These are phyloP conservation scores for Liodrosophila aerea DNA, from an alignment of 2,888 invertebrate species.

Conservation along the genomic window DNA sequence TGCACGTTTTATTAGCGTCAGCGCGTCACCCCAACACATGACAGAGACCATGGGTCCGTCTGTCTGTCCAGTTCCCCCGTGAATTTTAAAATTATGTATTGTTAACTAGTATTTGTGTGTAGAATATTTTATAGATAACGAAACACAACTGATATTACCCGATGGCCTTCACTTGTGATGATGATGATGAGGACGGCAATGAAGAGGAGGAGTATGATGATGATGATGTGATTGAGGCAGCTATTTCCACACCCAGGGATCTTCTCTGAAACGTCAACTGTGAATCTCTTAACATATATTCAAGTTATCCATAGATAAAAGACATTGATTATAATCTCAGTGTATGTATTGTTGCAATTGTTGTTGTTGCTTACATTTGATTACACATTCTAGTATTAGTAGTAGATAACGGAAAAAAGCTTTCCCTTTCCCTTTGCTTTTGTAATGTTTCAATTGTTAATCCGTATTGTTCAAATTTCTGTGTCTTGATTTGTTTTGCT, in stretches of 20 bases:
- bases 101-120: constrained; percentile 6
- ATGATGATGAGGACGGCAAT: constrained; percentile 12
- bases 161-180: constrained; percentile 50
- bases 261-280: constrained; percentile 19
- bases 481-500: constrained; percentile 1
- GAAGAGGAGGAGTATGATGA: constrained; percentile 5
- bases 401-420: constrained; percentile 15
- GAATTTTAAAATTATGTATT: neutral
- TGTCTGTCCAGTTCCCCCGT: neutral
- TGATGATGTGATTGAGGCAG: constrained; percentile 8
- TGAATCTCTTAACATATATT: constrained; percentile 34
- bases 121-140: constrained; percentile 19
- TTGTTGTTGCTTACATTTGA: constrained; percentile 18
- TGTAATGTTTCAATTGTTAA: neutral
- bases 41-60: no score
- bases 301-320: constrained; percentile 12
- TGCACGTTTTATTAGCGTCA: constrained; percentile 25
- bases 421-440: constrained; percentile 1
- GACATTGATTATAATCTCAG: constrained; percentile 31
- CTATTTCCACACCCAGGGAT: constrained; percentile 4
- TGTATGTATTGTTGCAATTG: constrained; percentile 20
- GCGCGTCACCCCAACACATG: constrained; percentile 5
- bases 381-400: constrained; percentile 14
- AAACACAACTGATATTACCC: constrained; percentile 25
- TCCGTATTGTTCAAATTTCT: neutral